Conservation (phyloP, 2,113 vertebrate genomes). For the Anas platyrhynchos region DNA sequence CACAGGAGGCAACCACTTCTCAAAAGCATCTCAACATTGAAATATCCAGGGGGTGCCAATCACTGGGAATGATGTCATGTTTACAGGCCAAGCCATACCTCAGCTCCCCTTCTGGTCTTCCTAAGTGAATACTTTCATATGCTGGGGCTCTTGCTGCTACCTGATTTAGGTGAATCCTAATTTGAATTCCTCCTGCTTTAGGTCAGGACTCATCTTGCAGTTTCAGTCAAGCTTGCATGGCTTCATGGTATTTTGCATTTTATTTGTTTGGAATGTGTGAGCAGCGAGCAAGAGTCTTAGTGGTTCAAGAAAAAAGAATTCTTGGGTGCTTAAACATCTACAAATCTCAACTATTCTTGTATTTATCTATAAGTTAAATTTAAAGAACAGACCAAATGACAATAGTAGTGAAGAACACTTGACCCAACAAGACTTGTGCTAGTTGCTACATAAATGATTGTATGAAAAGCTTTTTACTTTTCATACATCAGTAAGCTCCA, state of each 20-base stretch:
- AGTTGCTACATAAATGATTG: neutral
- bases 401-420: neutral
- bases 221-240: neutral
- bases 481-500: neutral
- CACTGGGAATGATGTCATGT: neutral
- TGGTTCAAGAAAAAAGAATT: neutral
- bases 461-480: conserved; percentile 1
- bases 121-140: neutral
- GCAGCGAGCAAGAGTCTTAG: neutral
- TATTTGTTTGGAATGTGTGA: neutral
- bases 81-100: neutral
- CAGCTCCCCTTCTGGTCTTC: neutral
- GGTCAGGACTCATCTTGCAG: neutral
- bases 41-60: neutral
- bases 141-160: neutral
- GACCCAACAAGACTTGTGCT: neutral
- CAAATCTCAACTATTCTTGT: neutral
- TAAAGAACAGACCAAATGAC: neutral
- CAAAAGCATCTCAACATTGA: neutral
- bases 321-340: neutral
- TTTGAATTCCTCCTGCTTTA: neutral
- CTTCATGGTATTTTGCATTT: conserved; percentile 11
- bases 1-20: neutral
- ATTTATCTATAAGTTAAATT: neutral
- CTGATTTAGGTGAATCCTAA: neutral